Evolutionary conservation across 1,140 invertebrate species (phyloP), one percentile per base, ranked within the genome.

Genomic region (Oedothorax gibbosus): DNA sequence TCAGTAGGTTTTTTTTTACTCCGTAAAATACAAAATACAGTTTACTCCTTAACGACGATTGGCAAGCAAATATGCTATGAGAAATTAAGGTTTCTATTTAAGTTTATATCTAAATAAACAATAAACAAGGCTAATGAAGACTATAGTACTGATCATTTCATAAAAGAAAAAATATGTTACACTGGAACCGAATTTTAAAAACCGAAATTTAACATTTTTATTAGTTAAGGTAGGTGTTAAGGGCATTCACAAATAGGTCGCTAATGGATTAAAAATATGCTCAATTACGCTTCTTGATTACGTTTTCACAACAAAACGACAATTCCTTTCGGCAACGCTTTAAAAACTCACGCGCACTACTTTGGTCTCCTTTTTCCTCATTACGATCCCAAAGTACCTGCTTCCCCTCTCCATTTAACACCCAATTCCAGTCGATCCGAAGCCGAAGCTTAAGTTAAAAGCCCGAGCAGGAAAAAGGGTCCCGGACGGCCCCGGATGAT

Each of bases 371-470:
- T 20, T 65, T 65, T 65, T 3, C 60, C 20, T 2, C 60, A 15
- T 20, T 64, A 64, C 9, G 9, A n/a, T n/a, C 62, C 62, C 4
- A 15, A 20, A 20, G 12, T 4, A 65, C n/a, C 21, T 7, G 20
- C n/a, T n/a, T 8, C 15, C 10, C 10, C n/a, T 20, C 10, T 18
- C 21, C 15, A n/a, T 20, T 10, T 0, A n/a, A 65, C n/a, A 65
- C 12, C 21, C n/a, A 64, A 64, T 68, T 49, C 2, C 7, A 15
- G 11, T 7, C 68, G 50, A 20, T 53, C 54, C 54, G 54, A 15
- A 76, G 73, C 50, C 35, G 57, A 50, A 50, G 66, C 78, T 81
- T 71, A 71, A 82, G 80, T 82, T 82, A 82, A 82, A 82, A 73
- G 80, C 35, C 69, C 54, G 80, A 7, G 12, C 12, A 62, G 56